Evolutionary conservation across 2,888 invertebrate genomes (phyloP), one percentile per base, ranked within the genome.

Genomic region (Melipona bicolor): DNA sequence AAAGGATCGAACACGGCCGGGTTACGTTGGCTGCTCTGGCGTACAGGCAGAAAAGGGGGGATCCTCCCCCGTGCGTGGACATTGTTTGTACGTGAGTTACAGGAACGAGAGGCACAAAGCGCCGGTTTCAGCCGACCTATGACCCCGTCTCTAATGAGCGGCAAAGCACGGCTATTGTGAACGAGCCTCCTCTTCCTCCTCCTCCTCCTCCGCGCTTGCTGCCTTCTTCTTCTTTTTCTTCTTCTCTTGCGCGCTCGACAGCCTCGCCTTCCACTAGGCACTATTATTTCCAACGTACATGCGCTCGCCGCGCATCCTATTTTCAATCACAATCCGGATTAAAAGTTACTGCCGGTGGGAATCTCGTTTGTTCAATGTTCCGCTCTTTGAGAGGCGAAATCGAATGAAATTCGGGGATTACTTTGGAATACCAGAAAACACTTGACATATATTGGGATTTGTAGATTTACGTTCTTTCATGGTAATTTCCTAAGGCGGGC

Each of bases 101-200:
- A 85, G 86, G 85, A 84, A 86, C 86, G 85, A 87, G 83, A 84
- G 77, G 89, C 86, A 90, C 90, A 90, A 90, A 91, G 88, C 90
- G 91, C 90, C 89, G 89, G 90, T 89, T 89, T 88, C 89, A 87
- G 79, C 77, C 88, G 90, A 92, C 92, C 93, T 90, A 79, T 88
- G 92, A 93, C 92, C 92, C 87, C 83, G 85, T 81, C 91, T 92
- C 91, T 93, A 93, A 93, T 92, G 93, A 93, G 92, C 92, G 90
- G 90, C 91, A 88, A 88, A 91, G 90, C 91, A 89, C 88, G 91
- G 92, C 92, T 91, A 93, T 93, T 93, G 92, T 93, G 89, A 89
- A 77, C 77, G 75, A 71, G 27, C 61, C 84, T 80, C 83, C 75
- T 87, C 65, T 64, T 52, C 76, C 50, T 36, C 36, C 9, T 36